phyloP scores from a whole-genome alignment of 1,140 invertebrate species.

The Catajapyx aquilonaris region DNA sequence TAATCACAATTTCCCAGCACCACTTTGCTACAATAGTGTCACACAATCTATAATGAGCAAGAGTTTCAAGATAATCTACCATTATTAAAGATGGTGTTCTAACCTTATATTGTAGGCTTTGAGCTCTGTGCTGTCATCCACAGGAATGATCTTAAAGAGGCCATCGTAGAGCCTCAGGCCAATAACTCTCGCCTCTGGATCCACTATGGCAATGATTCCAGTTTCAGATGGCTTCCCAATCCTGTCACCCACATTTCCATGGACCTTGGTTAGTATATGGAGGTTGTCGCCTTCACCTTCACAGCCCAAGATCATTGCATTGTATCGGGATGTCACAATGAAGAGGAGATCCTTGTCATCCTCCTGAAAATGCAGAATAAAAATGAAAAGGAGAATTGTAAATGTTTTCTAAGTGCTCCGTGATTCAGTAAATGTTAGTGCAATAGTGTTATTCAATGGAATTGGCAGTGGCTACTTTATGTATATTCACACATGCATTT shows the following conservation, averaged over 20 bases:
- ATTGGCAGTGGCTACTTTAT: background rate
- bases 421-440: no score
- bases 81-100: no score
- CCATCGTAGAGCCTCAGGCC: conserved; percentile 91
- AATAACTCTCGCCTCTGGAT: conserved; percentile 85
- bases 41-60: no score
- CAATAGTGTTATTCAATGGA: background rate
- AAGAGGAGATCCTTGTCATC: conserved; percentile 88
- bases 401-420: no score
- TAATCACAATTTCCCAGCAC: no score
- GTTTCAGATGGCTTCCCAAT: conserved; percentile 80
- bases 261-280: conserved; percentile 85
- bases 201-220: conserved; percentile 85
- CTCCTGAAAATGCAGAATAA: no score
- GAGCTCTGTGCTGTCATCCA: conserved; percentile 80
- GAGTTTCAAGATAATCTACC: no score
- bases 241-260: conserved; percentile 85
- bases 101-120: conserved; percentile 84
- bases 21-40: no score
- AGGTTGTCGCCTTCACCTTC: conserved; percentile 47
- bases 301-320: conserved; percentile 95
- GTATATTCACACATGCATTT: conserved; percentile 1
- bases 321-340: conserved; percentile 77
- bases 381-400: no score
- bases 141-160: conserved; percentile 84